These are phyloP conservation scores for Amiota communis DNA, from an alignment of 2,888 invertebrate genomes.

Conservation along the genomic window DNA sequence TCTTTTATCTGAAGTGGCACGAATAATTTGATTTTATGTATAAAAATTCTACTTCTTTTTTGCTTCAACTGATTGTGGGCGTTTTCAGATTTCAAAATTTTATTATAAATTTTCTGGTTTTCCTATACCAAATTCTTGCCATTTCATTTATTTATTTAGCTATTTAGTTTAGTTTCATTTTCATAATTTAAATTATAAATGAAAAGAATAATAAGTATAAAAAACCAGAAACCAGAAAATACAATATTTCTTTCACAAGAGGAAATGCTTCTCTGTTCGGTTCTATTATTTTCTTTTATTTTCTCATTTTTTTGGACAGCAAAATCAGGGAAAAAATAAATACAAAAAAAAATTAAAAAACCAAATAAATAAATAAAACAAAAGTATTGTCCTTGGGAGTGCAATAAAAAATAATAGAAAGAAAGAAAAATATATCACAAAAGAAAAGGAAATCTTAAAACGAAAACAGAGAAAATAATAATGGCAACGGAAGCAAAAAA, in stretches of 20 bases:
- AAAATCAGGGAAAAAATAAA: background rate
- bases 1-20: too few relatives aligned
- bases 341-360: background rate
- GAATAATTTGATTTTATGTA: too few relatives aligned
- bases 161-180: background rate
- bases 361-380: background rate
- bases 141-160: too few relatives aligned
- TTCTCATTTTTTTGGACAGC: background rate
- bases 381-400: conserved; percentile 14
- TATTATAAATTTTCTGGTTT: too few relatives aligned
- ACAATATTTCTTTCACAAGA: background rate
- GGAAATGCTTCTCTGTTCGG: background rate
- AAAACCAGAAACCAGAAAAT: too few relatives aligned
- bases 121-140: too few relatives aligned
- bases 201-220: too few relatives aligned
- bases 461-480: background rate
- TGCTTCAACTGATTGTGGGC: too few relatives aligned
- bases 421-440: background rate
- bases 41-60: too few relatives aligned
- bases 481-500: background rate
- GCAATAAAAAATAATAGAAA: background rate
- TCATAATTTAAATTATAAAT: too few relatives aligned
- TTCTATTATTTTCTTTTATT: too few relatives aligned
- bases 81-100: too few relatives aligned
- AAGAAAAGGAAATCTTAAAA: conserved; percentile 7